phyloP scores from a whole-genome alignment of 2,888 invertebrate genomes.

The Nomada flava region DNA sequence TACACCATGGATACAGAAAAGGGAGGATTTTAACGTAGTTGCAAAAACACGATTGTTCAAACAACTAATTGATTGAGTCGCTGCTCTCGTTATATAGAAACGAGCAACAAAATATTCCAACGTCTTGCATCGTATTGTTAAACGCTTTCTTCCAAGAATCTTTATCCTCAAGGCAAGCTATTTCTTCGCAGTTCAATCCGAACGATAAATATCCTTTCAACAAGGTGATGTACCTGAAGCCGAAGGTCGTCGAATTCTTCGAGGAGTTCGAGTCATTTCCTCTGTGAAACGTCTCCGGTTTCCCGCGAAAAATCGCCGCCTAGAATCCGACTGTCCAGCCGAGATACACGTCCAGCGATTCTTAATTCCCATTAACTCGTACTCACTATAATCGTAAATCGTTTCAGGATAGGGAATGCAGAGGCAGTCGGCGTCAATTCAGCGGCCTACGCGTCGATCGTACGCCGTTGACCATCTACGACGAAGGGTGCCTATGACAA shows the following conservation, averaged over 20 bases:
- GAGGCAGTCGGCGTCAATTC: constrained; percentile 66
- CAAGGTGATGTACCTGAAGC: neutral
- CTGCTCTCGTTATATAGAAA: no score
- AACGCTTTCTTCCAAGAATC: neutral
- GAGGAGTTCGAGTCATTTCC: constrained; percentile 25
- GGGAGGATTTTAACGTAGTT: no score
- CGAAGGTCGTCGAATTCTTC: neutral
- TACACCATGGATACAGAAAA: no score
- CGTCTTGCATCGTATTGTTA: no score
- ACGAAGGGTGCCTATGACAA: constrained; percentile 63
- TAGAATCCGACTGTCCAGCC: constrained; percentile 12
- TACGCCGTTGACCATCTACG: constrained; percentile 21
- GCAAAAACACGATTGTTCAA: no score
- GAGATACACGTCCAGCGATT: constrained; percentile 38
- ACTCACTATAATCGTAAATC: constrained; percentile 73
- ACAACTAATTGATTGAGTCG: no score
- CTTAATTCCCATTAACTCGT: constrained; percentile 68
- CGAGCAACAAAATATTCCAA: neutral
- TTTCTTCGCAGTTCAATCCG: neutral
- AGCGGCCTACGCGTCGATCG: constrained; percentile 66
- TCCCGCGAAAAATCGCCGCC: constrained; percentile 22
- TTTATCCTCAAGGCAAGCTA: neutral
- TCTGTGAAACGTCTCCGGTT: constrained; percentile 15
- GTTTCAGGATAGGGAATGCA: constrained; percentile 32
- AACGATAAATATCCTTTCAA: constrained; percentile 2